Evolutionary conservation across 2,888 invertebrate species (phyloP).

Genomic region (Nematopogon swammerdamellus): DNA sequence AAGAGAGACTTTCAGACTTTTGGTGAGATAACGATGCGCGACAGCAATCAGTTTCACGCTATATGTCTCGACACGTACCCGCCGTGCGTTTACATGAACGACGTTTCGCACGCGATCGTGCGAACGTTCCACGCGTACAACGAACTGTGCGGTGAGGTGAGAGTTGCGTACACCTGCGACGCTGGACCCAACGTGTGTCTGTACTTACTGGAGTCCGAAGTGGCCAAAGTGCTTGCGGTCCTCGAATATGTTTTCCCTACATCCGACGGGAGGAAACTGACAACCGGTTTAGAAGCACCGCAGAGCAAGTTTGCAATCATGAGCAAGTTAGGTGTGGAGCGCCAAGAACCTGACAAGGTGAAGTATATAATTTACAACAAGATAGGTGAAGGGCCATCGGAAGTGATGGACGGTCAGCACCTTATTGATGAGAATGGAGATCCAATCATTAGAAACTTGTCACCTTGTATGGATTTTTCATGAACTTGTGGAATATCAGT

Average conservation of each 20-base stretch:
- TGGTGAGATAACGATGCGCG: slow-evolving; percentile 94
- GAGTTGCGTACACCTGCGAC: slow-evolving; percentile 96
- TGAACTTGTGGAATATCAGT: no score
- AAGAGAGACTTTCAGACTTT: slow-evolving; percentile 75
- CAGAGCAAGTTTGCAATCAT: slow-evolving; percentile 17
- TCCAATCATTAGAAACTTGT: slow-evolving; percentile 17
- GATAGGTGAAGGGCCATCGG: slow-evolving; percentile 75
- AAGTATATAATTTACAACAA: slow-evolving; percentile 83
- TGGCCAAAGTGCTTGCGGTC: slow-evolving; percentile 64
- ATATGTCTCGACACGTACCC: slow-evolving; percentile 91
- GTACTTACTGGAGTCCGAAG: slow-evolving; percentile 74
- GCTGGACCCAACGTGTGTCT: slow-evolving; percentile 97
- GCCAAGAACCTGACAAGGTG: slow-evolving; percentile 53
- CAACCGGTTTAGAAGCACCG: slow-evolving; percentile 24
- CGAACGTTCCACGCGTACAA: slow-evolving; percentile 84
- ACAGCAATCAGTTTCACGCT: slow-evolving; percentile 97
- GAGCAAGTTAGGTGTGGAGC: slow-evolving; percentile 25
- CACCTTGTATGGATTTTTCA: no score
- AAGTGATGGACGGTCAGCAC: slow-evolving; percentile 34
- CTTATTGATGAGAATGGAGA: slow-evolving; percentile 27
- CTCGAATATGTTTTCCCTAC: slow-evolving; percentile 73
- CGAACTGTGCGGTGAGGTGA: slow-evolving; percentile 55
- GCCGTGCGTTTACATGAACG: slow-evolving; percentile 90
- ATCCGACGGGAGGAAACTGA: slow-evolving; percentile 28
- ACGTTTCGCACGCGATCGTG: slow-evolving; percentile 77